Evolutionary conservation across 2,888 invertebrate species (phyloP), one percentile per base, ranked within the genome.

Genomic region (Eurois occulta): DNA sequence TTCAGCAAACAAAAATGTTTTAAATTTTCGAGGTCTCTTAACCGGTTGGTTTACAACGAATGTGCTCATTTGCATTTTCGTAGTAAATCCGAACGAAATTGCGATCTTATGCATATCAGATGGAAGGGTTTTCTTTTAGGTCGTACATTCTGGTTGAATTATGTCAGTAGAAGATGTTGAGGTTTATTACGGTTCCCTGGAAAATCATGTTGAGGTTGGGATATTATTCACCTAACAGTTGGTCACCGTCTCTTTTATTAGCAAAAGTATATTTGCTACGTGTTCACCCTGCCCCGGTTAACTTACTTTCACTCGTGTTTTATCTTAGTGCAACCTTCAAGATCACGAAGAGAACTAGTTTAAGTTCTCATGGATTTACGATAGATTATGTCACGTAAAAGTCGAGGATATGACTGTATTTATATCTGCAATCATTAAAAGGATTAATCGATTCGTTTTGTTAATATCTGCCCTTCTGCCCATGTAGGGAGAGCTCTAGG

Each of bases 281-380:
- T 83, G 85, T 85, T 79, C 76, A 78, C 77, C 70, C 81, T 73
- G 88, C 82, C 78, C 86, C 80, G 85, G 87, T 89, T 83, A 80
- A 78, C 85, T 88, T 83, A 92, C 93, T 93, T 93, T 93, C 93
- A 92, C 92, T 91, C 77, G 88, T 80, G 79, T 80, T 89, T 88
- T 92, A 91, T 92, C 90, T 89, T 75, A 72, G 83, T 78, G 83
- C 87, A 92, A 89, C 90, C 91, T 92, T 91, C 91, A 88, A 86
- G 83, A 90, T 90, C 88, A 86, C 87, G 85, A 86, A 81, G 84
- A 84, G 82, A 92, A 92, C 92, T 85, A 89, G 92, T 92, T 92
- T 90, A 72, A 62, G 77, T 82, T 88, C 86, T 88, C 86, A 84
- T 87, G 85, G 86, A 80, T 90, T 79, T 79, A 72, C 72, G 78